These are phyloP conservation scores for Rallus limicola DNA, from an alignment of 2,113 vertebrate species.

Conservation along the genomic window DNA sequence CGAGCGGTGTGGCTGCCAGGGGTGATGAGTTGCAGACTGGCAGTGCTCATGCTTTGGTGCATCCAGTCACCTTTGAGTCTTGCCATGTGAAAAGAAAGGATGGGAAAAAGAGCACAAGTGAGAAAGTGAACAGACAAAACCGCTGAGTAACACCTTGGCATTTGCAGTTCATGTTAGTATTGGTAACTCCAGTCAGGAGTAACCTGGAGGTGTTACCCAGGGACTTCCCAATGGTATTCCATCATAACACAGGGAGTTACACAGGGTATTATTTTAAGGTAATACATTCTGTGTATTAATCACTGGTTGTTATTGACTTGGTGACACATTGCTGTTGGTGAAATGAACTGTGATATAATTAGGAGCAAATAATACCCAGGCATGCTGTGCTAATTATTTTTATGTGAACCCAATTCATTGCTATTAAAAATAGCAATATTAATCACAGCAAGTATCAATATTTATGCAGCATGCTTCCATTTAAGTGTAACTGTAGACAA, in stretches of 20 bases:
- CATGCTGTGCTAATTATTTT: constrained; percentile 70
- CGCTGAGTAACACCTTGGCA: neutral
- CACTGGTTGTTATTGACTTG: constrained; percentile 54
- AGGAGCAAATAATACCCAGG: constrained; percentile 53
- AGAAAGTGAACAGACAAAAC: neutral
- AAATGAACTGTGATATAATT: constrained; percentile 69
- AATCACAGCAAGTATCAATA: constrained; percentile 68
- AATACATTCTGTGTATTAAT: constrained; percentile 36
- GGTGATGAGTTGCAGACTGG: neutral
- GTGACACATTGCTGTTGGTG: constrained; percentile 51
- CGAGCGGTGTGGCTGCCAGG: neutral
- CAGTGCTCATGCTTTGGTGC: neutral
- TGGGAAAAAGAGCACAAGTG: neutral
- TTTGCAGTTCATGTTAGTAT: neutral
- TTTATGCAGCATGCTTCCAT: constrained; percentile 41
- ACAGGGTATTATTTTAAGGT: constrained; percentile 18
- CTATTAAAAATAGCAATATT: constrained; percentile 65
- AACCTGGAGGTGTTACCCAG: neutral
- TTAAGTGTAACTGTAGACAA: neutral
- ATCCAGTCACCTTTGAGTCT: neutral
- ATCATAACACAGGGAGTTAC: neutral
- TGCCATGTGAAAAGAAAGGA: neutral
- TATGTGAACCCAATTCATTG: constrained; percentile 54
- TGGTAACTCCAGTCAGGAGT: neutral
- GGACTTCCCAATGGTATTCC: neutral